Base-by-base conservation (phyloP, 2,113 vertebrate species). In the Tychaedon coryphoeus region DNA sequence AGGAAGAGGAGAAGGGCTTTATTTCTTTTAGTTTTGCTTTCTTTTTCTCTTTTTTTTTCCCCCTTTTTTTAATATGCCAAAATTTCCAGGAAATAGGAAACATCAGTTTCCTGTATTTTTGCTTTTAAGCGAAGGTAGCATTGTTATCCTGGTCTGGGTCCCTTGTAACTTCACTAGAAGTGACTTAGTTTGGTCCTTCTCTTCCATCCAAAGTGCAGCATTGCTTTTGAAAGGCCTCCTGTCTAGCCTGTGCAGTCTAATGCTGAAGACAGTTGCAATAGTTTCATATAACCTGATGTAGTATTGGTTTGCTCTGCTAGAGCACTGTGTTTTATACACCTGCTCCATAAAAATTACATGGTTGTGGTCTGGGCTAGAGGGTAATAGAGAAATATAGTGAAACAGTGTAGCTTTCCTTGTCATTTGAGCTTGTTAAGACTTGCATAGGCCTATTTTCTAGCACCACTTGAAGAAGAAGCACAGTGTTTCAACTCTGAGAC, bases 231-330 rank as follows among this genome's bases (percentile, higher is more conserved):
- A 69, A 45, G 33, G 36, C 23, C 19, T 86, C 8, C 23, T 61
- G 2, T 15, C 38, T 50, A 18, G 1, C 18, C 3, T 9, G 6
- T 25, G 11, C 2, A 1, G 57, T 66, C 33, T 61, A 48, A 48
- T 8, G 2, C 31, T 34, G 42, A 65, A 56, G 28, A 33, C 19
- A 29, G 5, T 61, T 50, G 9, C 11, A 74, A 10, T 15, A 14
- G 20, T 62, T 78, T 66, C 47, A 9, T 26, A 8, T 67, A 56
- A 56, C 4, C 33, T 34, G 20, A 2, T 40, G 15, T 26, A 28
- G 7, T 31, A 19, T 36, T 45, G 17, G 8, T 28, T 34, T 81
- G 14, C 73, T 79, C 31, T 65, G 61, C 33, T 85, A 56, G 51
- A 88, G 20, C 1, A 3, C 24, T 47, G 10, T 20, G 34, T 14